Percentiles rank a stretch among this genome's conserved stretches.
phyloP scores from a whole-genome alignment of 2,113 vertebrate genomes.

The Pachyramphus minor region DNA sequence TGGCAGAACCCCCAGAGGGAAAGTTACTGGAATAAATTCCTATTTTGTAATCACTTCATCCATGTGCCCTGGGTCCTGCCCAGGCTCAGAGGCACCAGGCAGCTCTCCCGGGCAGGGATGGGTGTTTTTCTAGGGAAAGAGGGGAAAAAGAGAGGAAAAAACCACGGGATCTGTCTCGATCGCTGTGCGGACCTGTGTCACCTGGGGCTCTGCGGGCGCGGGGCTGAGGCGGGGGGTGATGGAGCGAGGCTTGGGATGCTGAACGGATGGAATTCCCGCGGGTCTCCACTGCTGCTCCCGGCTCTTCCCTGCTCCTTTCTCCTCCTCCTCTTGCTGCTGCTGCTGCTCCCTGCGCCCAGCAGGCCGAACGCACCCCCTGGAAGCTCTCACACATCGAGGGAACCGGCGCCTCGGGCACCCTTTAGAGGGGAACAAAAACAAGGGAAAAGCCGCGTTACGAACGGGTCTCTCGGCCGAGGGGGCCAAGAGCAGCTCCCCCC shows the following conservation, averaged over 20 bases:
- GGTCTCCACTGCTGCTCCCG: rapidly evolving
- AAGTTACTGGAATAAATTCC: not conserved
- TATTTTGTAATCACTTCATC: not conserved
- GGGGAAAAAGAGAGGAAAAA: no score
- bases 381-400: not conserved
- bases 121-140: not conserved
- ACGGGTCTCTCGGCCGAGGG: no score
- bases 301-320: not conserved
- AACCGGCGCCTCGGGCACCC: not conserved
- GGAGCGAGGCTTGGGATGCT: not conserved
- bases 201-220: not conserved
- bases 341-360: not conserved
- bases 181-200: rapidly evolving
- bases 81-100: not conserved
- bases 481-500: not conserved
- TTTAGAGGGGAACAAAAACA: no score
- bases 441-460: not conserved
- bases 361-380: not conserved
- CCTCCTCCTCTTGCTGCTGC: no score
- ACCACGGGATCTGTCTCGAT: rapidly evolving
- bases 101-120: not conserved
- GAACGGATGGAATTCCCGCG: rapidly evolving
- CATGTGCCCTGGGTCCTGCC: not conserved
- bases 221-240: rapidly evolving
- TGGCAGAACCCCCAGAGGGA: not conserved